phyloP scores from a whole-genome alignment of 2,113 vertebrate species.

The Pycnonotus jocosus region DNA sequence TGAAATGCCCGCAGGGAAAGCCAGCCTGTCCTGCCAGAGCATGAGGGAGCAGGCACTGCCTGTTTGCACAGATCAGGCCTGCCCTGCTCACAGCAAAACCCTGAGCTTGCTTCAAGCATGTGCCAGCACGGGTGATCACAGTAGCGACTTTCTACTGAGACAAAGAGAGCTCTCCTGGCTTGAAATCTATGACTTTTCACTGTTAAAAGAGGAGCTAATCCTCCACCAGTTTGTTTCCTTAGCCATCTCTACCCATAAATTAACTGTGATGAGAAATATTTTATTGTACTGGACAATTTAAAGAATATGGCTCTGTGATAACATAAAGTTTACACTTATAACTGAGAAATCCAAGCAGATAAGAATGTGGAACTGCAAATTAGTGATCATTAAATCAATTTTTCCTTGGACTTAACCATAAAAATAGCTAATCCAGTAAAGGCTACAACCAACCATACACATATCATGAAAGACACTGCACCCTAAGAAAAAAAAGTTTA shows the following conservation, averaged over 20 bases:
- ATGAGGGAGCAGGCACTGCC: background rate
- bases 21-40: background rate
- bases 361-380: background rate
- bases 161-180: background rate
- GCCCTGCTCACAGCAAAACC: background rate
- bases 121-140: accelerated
- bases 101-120: background rate
- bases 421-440: background rate
- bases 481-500: background rate
- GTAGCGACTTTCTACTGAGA: background rate
- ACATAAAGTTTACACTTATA: background rate
- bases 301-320: background rate
- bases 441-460: background rate
- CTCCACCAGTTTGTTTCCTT: background rate
- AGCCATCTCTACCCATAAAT: accelerated
- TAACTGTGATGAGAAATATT: background rate
- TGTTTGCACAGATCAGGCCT: background rate
- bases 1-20: accelerated
- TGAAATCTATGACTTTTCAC: background rate
- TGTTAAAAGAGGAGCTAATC: background rate
- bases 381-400: background rate
- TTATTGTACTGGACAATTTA: background rate
- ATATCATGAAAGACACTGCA: background rate
- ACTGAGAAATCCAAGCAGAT: background rate
- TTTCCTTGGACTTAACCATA: background rate